Conservation (phyloP, 1,140 invertebrate species). For the Eufriesea mexicana region DNA sequence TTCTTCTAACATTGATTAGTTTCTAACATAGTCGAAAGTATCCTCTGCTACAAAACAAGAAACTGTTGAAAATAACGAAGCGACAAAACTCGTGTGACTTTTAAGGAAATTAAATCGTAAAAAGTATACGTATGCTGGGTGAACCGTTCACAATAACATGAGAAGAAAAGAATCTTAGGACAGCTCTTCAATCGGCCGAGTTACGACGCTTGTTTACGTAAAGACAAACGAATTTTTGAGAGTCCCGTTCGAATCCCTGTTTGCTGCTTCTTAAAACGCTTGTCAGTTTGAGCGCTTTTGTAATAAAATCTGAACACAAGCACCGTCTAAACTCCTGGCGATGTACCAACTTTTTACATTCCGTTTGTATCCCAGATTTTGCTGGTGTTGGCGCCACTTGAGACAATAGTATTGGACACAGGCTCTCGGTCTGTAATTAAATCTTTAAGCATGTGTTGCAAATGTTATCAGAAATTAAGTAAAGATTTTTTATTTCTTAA, state of each 20-base stretch:
- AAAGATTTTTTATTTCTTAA: no score
- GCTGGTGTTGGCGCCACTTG: background rate
- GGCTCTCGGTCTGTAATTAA: background rate
- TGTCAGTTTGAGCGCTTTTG: slow-evolving; percentile 32
- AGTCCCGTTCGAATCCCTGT: background rate
- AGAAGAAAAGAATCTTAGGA: background rate
- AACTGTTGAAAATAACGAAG: no score
- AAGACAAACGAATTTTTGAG: slow-evolving; percentile 51
- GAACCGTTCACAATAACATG: slow-evolving; percentile 52
- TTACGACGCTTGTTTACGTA: background rate
- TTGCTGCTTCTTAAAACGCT: slow-evolving; percentile 12
- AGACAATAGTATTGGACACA: background rate
- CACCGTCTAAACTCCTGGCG: slow-evolving; percentile 26
- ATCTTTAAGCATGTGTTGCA: no score
- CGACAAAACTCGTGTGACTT: background rate
- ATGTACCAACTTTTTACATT: slow-evolving; percentile 43
- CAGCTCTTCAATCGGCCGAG: background rate
- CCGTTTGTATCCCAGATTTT: background rate
- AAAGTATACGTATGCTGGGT: slow-evolving; percentile 60
- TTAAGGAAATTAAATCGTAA: slow-evolving; percentile 48
- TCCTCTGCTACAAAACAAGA: no score
- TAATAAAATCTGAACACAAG: slow-evolving; percentile 41
- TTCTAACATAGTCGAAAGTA: no score
- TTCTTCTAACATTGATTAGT: no score
- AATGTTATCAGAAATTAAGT: no score